These are phyloP conservation scores for Melanargia galathea DNA, from an alignment of 2,888 invertebrate species.

Conservation along the genomic window DNA sequence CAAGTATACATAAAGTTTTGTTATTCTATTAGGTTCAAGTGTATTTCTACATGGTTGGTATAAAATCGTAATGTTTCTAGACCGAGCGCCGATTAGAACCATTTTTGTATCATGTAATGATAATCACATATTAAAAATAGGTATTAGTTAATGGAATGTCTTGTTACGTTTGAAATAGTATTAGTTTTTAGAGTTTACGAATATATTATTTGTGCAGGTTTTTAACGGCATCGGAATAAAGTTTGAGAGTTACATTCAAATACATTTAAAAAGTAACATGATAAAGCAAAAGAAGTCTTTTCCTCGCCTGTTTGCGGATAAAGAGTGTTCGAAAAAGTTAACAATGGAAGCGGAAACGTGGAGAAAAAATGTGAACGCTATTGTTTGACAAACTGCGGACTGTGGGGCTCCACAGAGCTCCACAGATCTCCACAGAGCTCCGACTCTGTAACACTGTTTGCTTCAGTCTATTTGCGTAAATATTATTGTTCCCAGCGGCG, in stretches of 20 bases:
- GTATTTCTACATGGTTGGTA: too few relatives aligned
- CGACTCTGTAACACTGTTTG: neutral
- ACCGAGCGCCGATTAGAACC: too few relatives aligned
- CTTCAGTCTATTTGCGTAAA: conserved; percentile 3
- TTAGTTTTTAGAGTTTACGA: too few relatives aligned
- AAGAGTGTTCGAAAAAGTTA: conserved; percentile 13
- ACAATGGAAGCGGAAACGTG: neutral
- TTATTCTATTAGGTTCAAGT: too few relatives aligned
- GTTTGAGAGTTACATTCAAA: neutral
- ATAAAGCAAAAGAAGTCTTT: conserved; percentile 8
- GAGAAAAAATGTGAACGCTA: conserved; percentile 6
- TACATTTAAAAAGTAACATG: conserved; percentile 7
- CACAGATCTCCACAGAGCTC: too few relatives aligned
- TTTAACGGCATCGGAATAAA: neutral
- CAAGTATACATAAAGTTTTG: too few relatives aligned
- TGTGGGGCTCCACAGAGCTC: too few relatives aligned
- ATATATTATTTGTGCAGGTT: neutral
- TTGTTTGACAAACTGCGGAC: conserved; percentile 10
- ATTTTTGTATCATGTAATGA: too few relatives aligned
- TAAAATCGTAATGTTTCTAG: too few relatives aligned
- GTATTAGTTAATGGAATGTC: too few relatives aligned
- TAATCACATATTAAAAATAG: too few relatives aligned
- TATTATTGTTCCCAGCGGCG: neutral
- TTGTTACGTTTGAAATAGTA: too few relatives aligned
- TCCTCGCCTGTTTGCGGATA: conserved; percentile 11